Base-by-base conservation (phyloP, 2,113 vertebrate species). In the Beaufortia kweichowensis region DNA sequence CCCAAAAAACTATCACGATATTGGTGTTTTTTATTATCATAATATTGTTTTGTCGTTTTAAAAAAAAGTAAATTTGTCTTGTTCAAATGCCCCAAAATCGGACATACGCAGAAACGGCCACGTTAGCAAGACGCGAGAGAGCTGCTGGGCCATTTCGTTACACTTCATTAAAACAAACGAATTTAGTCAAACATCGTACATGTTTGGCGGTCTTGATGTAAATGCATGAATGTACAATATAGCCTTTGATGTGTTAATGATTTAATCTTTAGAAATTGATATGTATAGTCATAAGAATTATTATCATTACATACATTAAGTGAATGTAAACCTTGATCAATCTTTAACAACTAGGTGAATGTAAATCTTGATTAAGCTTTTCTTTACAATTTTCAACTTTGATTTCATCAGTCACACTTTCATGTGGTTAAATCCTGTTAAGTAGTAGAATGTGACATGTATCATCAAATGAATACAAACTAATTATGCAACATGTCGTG, bases 51-150 rank as follows among this genome's bases (percentile, higher is more conserved):
- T n/a, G 17, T 17, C 4, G n/a, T 43, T 60, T 14, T n/a, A 4
- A 59, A 23, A 55, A 46, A 61, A 21, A 29, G 17, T 61, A 14
- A 31, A 61, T 61, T 57, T 57, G 70, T 39, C 70, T 61, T 61
- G 48, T 73, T 60, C 21, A 24, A 26, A 12, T 11, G 24, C 15
- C 3, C 10, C 28, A 10, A 61, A 61, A 61, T 61, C 35, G 28
- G 55, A 29, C 57, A 43, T 67, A 57, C 75, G 63, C 65, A 68
- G 28, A 28, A 70, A 39, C 29, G 62, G 62, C 74, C 74, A 9
- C 59, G 66, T 80, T 79, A 66, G 12, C 63, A 43, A 26, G 24
- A 62, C 63, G 11, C 39, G 3, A 61, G 26, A 61, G 26, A 55
- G 26, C 48, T 59, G 3, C 26, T 59, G 70, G 57, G 70, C 70